Evolutionary conservation across 2,113 vertebrate genomes (phyloP).

Genomic region (Zootoca vivipara): DNA sequence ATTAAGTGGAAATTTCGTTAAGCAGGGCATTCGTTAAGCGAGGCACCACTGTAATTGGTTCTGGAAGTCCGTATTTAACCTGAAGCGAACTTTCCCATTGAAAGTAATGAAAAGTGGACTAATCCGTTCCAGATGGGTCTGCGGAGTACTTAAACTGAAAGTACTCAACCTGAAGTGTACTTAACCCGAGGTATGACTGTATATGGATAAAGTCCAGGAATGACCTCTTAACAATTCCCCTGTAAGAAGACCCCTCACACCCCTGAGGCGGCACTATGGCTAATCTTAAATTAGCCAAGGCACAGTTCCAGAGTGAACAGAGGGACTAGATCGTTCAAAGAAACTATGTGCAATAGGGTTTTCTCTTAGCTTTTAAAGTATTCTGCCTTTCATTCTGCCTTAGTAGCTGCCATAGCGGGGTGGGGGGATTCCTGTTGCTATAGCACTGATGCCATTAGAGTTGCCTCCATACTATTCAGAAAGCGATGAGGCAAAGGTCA

Average conservation of each 20-base stretch:
- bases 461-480: background rate
- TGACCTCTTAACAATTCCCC: background rate
- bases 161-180: too few relatives aligned
- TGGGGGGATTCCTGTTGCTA: background rate
- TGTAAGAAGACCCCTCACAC: background rate
- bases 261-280: background rate
- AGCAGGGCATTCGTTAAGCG: too few relatives aligned
- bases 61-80: too few relatives aligned
- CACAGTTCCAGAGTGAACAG: background rate
- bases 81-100: too few relatives aligned
- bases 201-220: background rate
- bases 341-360: background rate
- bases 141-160: too few relatives aligned
- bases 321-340: background rate
- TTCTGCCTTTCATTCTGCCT: background rate
- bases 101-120: too few relatives aligned
- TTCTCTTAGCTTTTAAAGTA: background rate
- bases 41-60: too few relatives aligned
- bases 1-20: too few relatives aligned
- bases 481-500: background rate
- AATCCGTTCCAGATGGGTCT: too few relatives aligned
- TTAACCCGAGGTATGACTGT: too few relatives aligned
- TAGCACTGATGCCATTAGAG: background rate
- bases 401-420: background rate
- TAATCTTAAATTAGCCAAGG: background rate